These are phyloP conservation scores for Lutraria rhynchaena DNA, from an alignment of 1,140 invertebrate species.

Conservation along the genomic window DNA sequence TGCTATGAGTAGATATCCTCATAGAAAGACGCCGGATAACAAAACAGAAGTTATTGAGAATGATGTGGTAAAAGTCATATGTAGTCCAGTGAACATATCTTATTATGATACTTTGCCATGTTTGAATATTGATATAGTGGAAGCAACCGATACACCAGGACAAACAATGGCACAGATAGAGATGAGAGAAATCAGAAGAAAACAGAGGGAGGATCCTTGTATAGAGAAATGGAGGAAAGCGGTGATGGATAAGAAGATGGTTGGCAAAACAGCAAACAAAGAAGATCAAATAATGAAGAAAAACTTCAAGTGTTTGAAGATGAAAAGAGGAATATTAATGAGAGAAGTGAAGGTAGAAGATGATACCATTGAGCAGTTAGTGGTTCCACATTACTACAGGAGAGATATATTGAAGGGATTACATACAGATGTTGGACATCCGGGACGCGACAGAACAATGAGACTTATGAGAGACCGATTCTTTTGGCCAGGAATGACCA, in stretches of 20 bases:
- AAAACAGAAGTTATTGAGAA: neutral
- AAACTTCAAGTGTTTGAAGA: neutral
- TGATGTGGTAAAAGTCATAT: neutral
- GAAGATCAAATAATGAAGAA: conserved; percentile 11
- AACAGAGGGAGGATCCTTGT: neutral
- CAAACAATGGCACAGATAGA: neutral
- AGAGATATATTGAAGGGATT: conserved; percentile 7
- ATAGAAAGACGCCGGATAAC: neutral
- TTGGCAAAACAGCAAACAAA: neutral
- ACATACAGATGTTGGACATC: conserved; percentile 48
- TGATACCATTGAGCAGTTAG: neutral
- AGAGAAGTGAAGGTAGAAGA: neutral
- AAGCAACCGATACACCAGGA: neutral
- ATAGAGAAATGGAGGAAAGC: conserved; percentile 15
- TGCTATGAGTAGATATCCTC: conserved; percentile 22
- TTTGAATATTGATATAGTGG: neutral
- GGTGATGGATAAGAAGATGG: neutral
- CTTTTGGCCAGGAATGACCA: conserved; percentile 55
- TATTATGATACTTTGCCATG: neutral
- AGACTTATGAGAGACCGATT: conserved; percentile 41
- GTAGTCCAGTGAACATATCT: neutral
- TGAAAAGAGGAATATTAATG: conserved; percentile 7
- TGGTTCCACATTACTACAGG: neutral
- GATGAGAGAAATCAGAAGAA: neutral
- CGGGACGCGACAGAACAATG: conserved; percentile 40